Base-by-base conservation (phyloP, 2,113 vertebrate species). In the Dipodomys merriami region DNA sequence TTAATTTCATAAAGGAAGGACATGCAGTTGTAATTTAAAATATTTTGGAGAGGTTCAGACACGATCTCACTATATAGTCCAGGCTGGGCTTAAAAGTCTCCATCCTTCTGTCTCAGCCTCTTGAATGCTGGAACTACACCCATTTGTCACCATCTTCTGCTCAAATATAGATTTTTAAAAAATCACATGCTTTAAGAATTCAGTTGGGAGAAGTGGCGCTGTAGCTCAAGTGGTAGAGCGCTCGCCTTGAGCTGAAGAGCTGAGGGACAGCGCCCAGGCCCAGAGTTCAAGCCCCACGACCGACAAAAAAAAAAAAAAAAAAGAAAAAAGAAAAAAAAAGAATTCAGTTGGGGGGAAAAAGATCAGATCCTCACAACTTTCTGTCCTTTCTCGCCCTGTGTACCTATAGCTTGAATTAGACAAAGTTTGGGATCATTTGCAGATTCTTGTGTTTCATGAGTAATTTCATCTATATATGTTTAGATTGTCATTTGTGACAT, bases 401-500 rank as follows among this genome's bases (percentile, higher is more conserved):
- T 67, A 57, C 27, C 57, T 76, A 35, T 68, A 53, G 69, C 46
- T 19, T 76, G 30, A 67, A 64, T 76, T 72, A 83, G 77, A 9
- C 16, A 64, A 88, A 16, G 22, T 7, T 60, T 94, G 65, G 86
- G 76, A 60, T 72, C 86, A n/a, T 83, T 78, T 12, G 29, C 18
- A 20, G 16, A 25, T 74, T 53, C 84, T 88, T 89, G 64, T 64
- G 91, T 91, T 95, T 71, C 29, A 57, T 29, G 39, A 85, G 74
- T 80, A 60, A 78, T 82, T 92, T 25, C 83, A 13, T 72, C 39
- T 53, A 0, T 23, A 11, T 39, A 39, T 4, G 73, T 22, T 44
- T 65, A 5, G 39, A 33, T 57, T 88, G 60, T n/a, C 57, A 39
- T 57, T 90, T 49, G 80, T 74, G 53, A 60, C 64, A 72, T 39